These are phyloP conservation scores for Archips xylosteana DNA, from an alignment of 2,888 invertebrate species.

Conservation along the genomic window DNA sequence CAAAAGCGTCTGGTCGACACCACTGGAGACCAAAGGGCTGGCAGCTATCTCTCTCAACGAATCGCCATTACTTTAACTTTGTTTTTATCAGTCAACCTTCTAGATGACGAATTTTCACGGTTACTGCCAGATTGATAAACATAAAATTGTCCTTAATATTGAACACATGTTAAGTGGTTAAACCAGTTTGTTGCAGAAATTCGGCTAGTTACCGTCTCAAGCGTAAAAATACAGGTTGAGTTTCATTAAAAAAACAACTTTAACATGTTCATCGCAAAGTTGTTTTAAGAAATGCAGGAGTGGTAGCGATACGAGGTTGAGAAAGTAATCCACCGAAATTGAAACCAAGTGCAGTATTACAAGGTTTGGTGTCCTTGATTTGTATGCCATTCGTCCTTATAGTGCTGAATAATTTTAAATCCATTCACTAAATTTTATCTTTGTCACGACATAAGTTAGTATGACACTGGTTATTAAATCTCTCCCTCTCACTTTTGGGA, in stretches of 20 bases:
- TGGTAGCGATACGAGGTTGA: neutral
- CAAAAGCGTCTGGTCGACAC: too few species aligned
- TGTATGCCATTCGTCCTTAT: neutral
- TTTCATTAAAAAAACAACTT: neutral
- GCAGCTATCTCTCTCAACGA: too few species aligned
- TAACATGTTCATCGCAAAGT: neutral
- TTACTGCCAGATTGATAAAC: neutral
- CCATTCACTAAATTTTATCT: neutral
- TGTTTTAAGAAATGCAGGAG: neutral
- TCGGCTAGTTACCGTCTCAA: neutral
- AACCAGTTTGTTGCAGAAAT: slow-evolving; percentile 1
- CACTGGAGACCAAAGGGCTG: too few species aligned
- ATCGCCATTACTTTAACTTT: too few species aligned
- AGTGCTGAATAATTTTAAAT: neutral
- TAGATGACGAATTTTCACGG: neutral
- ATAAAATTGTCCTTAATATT: neutral
- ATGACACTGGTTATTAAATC: neutral
- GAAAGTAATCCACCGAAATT: neutral
- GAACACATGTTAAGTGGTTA: neutral
- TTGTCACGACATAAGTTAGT: neutral
- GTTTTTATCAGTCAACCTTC: neutral
- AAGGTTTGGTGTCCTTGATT: slow-evolving; percentile 1
- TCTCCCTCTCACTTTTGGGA: neutral
- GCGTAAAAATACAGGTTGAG: neutral
- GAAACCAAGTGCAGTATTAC: slow-evolving; percentile 6